phyloP scores from a whole-genome alignment of 2,113 vertebrate species.

The Chaetura pelagica region DNA sequence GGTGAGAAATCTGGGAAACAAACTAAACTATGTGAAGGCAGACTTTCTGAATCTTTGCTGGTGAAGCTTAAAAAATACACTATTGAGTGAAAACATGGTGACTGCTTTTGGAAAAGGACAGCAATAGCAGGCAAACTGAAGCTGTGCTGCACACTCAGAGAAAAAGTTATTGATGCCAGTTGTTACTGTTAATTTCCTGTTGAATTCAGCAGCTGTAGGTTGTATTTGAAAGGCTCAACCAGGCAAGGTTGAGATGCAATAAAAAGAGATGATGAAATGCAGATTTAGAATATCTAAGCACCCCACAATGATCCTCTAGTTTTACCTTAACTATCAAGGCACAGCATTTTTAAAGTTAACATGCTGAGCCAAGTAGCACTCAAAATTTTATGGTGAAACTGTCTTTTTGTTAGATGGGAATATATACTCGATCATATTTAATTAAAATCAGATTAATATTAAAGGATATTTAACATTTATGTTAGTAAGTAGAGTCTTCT shows the following conservation, averaged over 20 bases:
- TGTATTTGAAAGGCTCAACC: background rate
- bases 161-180: background rate
- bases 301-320: background rate
- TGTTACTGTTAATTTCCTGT: constrained; percentile 3
- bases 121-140: background rate
- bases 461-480: background rate
- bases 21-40: background rate
- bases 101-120: background rate
- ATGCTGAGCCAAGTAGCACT: background rate
- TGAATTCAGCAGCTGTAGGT: constrained; percentile 17
- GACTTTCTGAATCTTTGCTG: background rate
- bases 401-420: background rate
- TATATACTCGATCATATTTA: background rate
- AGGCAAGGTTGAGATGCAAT: background rate
- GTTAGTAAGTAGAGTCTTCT: background rate
- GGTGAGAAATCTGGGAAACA: background rate
- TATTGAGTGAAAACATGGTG: background rate
- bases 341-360: background rate
- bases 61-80: background rate
- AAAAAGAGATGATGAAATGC: background rate
- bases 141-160: background rate
- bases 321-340: background rate
- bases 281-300: background rate
- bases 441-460: background rate
- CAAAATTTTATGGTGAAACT: background rate